A percentile compares a stretch with the other conserved stretches of the same genome.
Conservation (phyloP, 30 jellyfish, hydroid and myxozoan genomes). For the Cassiopea andromeda region DNA sequence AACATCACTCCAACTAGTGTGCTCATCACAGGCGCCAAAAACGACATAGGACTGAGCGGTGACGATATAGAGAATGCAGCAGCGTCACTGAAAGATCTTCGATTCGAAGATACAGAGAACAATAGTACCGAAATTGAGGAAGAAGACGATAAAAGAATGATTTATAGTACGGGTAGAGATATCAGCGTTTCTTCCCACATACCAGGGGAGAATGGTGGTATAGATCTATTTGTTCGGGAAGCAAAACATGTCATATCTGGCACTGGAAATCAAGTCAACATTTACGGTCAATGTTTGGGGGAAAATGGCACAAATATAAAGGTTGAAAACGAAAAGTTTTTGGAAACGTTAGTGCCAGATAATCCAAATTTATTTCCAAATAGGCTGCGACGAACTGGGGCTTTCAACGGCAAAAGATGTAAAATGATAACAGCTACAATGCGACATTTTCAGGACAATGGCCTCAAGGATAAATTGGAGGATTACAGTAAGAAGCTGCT, state of each 20-base stretch:
- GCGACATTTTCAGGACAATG: constrained; percentile 33
- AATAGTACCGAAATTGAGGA: no score
- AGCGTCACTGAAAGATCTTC: background rate
- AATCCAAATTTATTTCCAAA: constrained; percentile 27
- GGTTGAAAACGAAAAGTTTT: background rate
- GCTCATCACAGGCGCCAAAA: background rate
- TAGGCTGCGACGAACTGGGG: constrained; percentile 20
- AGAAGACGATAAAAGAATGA: background rate
- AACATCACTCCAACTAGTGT: background rate
- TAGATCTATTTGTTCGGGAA: background rate
- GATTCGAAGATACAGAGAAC: background rate
- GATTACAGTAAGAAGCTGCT: background rate
- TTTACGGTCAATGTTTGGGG: background rate
- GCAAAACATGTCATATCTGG: background rate
- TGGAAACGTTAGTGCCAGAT: background rate
- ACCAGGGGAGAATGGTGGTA: background rate
- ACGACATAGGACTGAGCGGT: background rate
- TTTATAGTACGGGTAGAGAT: background rate
- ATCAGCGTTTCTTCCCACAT: background rate
- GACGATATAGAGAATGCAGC: background rate
- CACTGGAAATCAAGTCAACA: background rate
- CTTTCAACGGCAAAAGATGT: background rate
- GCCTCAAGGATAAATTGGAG: background rate
- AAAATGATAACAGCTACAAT: no score
- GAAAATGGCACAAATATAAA: background rate